Evolutionary conservation across 1,140 invertebrate species (phyloP).

Genomic region (Eulimnadia texana): DNA sequence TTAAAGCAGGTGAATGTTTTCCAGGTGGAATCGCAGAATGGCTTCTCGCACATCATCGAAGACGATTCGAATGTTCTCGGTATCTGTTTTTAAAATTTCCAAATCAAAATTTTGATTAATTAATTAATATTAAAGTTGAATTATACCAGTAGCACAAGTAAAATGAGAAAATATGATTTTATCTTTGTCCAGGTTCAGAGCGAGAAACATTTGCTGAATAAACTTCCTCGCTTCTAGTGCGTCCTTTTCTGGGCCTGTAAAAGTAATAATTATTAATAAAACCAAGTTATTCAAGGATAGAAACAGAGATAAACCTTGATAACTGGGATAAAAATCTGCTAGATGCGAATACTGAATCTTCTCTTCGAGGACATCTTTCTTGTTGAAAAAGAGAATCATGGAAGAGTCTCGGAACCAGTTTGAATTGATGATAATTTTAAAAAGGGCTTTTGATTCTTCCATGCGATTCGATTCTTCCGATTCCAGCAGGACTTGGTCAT

Average conservation of each 20-base stretch:
- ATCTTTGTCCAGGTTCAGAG: slow-evolving; percentile 98
- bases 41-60: not conserved
- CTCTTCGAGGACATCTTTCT: slow-evolving; percentile 46
- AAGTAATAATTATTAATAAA: not conserved
- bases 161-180: slow-evolving; percentile 99
- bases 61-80: not conserved
- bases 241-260: slow-evolving; percentile 87
- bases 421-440: slow-evolving; percentile 93
- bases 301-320: slow-evolving; percentile 35
- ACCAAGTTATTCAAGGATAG: not conserved
- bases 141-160: slow-evolving; percentile 97
- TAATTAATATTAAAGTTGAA: not conserved
- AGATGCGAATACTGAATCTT: slow-evolving; percentile 47
- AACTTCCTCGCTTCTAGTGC: slow-evolving; percentile 96
- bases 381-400: slow-evolving; percentile 46
- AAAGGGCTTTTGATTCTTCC: slow-evolving; percentile 48
- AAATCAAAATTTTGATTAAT: not conserved
- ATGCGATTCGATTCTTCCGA: slow-evolving; percentile 45
- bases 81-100: not conserved
- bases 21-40: not conserved
- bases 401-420: slow-evolving; percentile 58
- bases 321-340: slow-evolving; percentile 48
- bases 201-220: slow-evolving; percentile 99
- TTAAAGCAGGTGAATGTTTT: not conserved
- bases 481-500: slow-evolving; percentile 32